These are phyloP conservation scores for Lasiurus borealis DNA, from an alignment of 2,113 vertebrate genomes.

Conservation along the genomic window DNA sequence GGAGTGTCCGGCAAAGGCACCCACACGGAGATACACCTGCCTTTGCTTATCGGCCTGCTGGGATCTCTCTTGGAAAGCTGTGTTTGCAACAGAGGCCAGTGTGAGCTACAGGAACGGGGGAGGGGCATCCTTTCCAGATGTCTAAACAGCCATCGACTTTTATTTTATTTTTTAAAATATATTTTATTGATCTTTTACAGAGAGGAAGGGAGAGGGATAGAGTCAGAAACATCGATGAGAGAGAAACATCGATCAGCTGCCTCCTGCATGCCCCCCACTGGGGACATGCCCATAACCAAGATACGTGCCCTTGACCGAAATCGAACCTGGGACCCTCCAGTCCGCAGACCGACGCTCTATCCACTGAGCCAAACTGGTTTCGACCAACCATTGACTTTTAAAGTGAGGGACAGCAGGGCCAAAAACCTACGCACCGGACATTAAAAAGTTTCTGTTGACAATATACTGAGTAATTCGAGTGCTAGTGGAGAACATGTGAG, in stretches of 20 bases:
- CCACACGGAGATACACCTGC: neutral
- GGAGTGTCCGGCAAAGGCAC: neutral
- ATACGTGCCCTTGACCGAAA: too few species aligned
- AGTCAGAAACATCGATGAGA: too few species aligned
- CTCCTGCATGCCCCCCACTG: too few species aligned
- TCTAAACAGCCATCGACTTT: constrained; percentile 30
- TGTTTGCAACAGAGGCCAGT: neutral
- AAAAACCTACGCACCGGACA: neutral
- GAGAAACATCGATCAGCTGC: too few species aligned
- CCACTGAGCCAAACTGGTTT: too few species aligned
- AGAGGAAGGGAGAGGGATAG: too few species aligned
- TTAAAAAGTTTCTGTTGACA: neutral
- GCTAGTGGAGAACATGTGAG: too few species aligned
- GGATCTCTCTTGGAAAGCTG: neutral
- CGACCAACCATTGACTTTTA: neutral
- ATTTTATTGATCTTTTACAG: too few species aligned
- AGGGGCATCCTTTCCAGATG: neutral
- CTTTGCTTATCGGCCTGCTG: neutral
- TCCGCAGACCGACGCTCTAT: too few species aligned
- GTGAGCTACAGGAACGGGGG: neutral
- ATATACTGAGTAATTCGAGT: neutral
- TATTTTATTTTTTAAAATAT: neutral
- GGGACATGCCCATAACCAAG: too few species aligned
- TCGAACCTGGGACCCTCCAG: too few species aligned
- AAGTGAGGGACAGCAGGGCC: neutral